Conservation (phyloP, 2,888 invertebrate species). For the Agriopis marginaria region DNA sequence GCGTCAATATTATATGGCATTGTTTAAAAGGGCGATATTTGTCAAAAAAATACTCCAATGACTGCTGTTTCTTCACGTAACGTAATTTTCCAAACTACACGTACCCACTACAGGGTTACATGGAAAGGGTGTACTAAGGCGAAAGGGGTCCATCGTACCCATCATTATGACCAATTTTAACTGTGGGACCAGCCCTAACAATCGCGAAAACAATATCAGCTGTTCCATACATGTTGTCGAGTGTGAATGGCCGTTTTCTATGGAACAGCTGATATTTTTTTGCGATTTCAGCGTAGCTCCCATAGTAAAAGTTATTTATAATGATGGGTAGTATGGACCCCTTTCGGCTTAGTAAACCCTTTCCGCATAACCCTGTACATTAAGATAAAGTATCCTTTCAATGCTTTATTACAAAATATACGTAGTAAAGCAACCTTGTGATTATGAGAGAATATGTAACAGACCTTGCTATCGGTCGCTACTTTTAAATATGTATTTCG, state of each 20-base stretch:
- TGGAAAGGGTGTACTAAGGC: too few species aligned
- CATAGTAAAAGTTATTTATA: background rate
- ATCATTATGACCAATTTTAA: too few species aligned
- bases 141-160: too few species aligned
- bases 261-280: too few species aligned
- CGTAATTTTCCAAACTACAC: background rate
- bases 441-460: conserved; percentile 37
- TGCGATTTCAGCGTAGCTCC: too few species aligned
- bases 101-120: background rate
- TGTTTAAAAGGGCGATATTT: background rate
- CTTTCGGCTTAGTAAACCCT: too few species aligned
- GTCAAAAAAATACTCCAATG: background rate
- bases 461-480: conserved; percentile 31
- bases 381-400: conserved; percentile 10
- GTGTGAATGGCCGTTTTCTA: too few species aligned
- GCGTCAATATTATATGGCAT: conserved; percentile 10
- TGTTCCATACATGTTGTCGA: too few species aligned
- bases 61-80: background rate
- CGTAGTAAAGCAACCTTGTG: conserved; percentile 22
- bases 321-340: background rate
- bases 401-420: conserved; percentile 19
- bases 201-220: too few species aligned
- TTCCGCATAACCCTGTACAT: background rate
- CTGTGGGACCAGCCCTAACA: too few species aligned
- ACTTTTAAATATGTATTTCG: conserved; percentile 31